Percentiles rank a stretch among this genome's conserved stretches.
phyloP scores from a whole-genome alignment of 2,797 vertebrate genomes.

The Neosalanx taihuensis region DNA sequence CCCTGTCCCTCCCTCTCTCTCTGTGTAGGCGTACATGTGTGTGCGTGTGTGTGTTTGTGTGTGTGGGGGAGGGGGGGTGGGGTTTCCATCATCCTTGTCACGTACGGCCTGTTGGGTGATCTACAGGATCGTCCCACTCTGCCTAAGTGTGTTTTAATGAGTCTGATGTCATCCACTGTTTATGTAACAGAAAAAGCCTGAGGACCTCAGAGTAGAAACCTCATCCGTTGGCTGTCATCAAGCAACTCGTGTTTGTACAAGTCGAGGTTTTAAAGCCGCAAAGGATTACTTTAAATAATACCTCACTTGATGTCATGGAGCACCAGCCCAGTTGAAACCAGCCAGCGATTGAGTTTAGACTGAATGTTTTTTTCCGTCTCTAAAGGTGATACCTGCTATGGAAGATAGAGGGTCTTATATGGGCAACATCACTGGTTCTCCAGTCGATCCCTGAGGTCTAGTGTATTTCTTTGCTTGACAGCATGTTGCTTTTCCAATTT shows the following conservation, averaged over 20 bases:
- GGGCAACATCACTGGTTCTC: neutral
- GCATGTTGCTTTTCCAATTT: neutral
- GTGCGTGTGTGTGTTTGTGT: neutral
- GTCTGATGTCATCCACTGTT: constrained; percentile 46
- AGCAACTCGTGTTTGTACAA: constrained; percentile 46
- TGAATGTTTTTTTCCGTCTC: neutral
- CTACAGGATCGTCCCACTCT: constrained; percentile 14
- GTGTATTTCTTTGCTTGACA: neutral
- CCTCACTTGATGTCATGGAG: constrained; percentile 31
- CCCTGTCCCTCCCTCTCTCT: too few species aligned
- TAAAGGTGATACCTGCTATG: neutral
- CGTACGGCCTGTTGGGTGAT: constrained; percentile 14
- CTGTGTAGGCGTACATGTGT: too few species aligned
- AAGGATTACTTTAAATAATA: constrained; percentile 43
- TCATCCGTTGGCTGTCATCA: constrained; percentile 44
- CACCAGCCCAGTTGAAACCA: constrained; percentile 1
- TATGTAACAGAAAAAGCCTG: constrained; percentile 43
- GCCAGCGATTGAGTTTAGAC: neutral
- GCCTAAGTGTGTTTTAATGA: constrained; percentile 53
- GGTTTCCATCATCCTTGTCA: constrained; percentile 17
- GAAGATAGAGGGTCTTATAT: neutral
- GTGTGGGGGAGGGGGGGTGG: neutral
- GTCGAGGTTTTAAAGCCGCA: constrained; percentile 28
- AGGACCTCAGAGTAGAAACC: constrained; percentile 27
- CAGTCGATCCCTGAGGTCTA: neutral